Percentiles rank a stretch among this genome's conserved stretches.
Conservation (phyloP, 2,797 vertebrate species). For the Chelon labrosus region DNA sequence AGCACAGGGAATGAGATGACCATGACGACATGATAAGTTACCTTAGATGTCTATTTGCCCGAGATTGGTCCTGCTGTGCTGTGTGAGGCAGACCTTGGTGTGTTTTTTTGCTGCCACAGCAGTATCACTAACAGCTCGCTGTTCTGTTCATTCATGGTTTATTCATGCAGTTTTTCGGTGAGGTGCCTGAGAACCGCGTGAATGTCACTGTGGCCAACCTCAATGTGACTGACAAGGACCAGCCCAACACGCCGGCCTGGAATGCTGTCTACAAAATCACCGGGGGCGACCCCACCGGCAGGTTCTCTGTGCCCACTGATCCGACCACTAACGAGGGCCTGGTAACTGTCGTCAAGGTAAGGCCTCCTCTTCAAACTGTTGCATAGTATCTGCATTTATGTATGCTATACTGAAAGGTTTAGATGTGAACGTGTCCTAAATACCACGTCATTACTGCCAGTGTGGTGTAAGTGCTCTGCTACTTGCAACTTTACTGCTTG, state of each 20-base stretch:
- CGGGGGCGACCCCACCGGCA: conserved; percentile 90
- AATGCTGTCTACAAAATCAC: conserved; percentile 93
- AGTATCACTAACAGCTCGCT: conserved; percentile 72
- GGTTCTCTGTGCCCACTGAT: conserved; percentile 94
- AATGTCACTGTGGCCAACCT: conserved; percentile 95
- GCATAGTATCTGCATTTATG: conserved; percentile 7
- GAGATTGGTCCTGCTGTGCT: conserved; percentile 68
- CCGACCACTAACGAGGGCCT: conserved; percentile 95
- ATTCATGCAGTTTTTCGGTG: conserved; percentile 92
- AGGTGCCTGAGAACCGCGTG: conserved; percentile 94
- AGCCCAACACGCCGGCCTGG: conserved; percentile 94
- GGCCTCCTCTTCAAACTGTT: conserved; percentile 38
- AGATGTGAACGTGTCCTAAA: background rate
- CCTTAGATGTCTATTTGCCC: conserved; percentile 75
- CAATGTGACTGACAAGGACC: conserved; percentile 96
- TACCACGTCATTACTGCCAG: background rate
- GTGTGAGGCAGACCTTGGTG: conserved; percentile 38
- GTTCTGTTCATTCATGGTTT: conserved; percentile 67
- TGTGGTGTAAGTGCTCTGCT: too few relatives aligned
- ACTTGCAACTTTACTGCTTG: background rate
- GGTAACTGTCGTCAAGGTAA: conserved; percentile 97
- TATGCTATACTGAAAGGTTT: background rate
- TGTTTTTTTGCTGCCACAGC: conserved; percentile 70
- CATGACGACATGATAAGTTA: conserved; percentile 78
- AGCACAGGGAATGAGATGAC: conserved; percentile 69